Percentiles rank a stretch among this genome's conserved stretches.
Conservation (phyloP, 2,888 invertebrate species). For the Pterostichus madidus region DNA sequence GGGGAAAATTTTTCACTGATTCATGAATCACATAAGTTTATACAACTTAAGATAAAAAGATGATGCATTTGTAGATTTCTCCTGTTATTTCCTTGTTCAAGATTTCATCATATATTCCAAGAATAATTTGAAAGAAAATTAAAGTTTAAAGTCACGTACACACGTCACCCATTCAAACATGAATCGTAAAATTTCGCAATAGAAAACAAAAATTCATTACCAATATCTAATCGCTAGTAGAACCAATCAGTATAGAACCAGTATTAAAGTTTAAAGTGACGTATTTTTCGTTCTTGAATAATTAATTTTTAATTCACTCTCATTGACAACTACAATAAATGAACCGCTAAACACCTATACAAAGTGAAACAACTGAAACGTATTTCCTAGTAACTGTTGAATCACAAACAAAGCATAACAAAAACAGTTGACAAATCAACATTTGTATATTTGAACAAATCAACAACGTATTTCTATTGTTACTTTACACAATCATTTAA, state of each 20-base stretch:
- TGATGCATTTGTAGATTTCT: not conserved
- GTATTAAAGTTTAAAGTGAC: not conserved
- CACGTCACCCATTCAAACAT: too few relatives aligned
- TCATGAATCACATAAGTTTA: not conserved
- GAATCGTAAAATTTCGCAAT: too few relatives aligned
- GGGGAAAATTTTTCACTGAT: not conserved
- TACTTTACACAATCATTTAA: not conserved
- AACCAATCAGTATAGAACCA: not conserved
- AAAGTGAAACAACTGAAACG: not conserved
- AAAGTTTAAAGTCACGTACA: too few relatives aligned
- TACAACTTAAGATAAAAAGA: not conserved
- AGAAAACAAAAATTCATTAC: too few relatives aligned
- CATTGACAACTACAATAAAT: not conserved
- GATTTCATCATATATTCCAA: not conserved
- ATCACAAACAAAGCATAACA: not conserved
- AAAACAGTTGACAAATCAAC: not conserved
- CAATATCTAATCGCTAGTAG: too few relatives aligned
- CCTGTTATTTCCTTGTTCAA: not conserved
- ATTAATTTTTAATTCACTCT: conserved; percentile 1
- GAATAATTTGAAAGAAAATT: too few relatives aligned
- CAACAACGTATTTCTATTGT: not conserved
- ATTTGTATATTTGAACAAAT: not conserved
- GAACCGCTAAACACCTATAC: too few relatives aligned
- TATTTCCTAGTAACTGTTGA: not conserved
- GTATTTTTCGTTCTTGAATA: conserved; percentile 15